These are phyloP conservation scores for Conistra vaccinii DNA, from an alignment of 2,888 invertebrate species.

Conservation along the genomic window DNA sequence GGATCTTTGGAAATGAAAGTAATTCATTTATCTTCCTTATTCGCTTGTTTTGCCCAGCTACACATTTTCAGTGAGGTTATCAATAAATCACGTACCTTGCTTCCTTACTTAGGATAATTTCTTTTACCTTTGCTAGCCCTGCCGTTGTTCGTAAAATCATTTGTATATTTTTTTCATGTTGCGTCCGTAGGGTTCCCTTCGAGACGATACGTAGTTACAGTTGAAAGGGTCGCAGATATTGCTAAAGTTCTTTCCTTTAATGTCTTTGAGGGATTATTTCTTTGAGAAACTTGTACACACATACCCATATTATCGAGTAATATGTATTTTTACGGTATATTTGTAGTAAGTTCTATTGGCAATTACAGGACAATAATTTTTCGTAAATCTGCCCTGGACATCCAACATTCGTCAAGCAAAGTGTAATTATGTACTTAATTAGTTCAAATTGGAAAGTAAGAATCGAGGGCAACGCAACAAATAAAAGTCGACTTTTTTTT, in stretches of 20 bases:
- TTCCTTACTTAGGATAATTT: slow-evolving; percentile 83
- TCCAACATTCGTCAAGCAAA: not conserved
- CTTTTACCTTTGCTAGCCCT: slow-evolving; percentile 76
- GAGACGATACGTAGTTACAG: slow-evolving; percentile 48
- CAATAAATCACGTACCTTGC: slow-evolving; percentile 87
- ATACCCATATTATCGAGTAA: not conserved
- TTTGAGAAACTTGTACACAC: slow-evolving; percentile 32
- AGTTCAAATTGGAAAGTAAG: not conserved
- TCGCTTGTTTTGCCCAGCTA: slow-evolving; percentile 82
- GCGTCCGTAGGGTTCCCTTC: slow-evolving; percentile 65
- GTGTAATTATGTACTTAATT: not conserved
- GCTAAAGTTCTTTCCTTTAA: slow-evolving; percentile 48
- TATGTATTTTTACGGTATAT: not conserved
- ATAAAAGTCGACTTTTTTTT: not conserved
- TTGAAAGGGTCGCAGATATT: slow-evolving; percentile 46
- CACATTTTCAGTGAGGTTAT: slow-evolving; percentile 81
- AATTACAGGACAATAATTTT: not conserved
- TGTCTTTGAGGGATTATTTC: slow-evolving; percentile 54
- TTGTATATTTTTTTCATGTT: slow-evolving; percentile 74
- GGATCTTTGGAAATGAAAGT: slow-evolving; percentile 80
- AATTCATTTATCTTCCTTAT: slow-evolving; percentile 88
- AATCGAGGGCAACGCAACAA: not conserved
- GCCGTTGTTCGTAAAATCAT: slow-evolving; percentile 77
- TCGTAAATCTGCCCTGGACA: not conserved
- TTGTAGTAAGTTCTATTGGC: not conserved